Evolutionary conservation across 2,888 invertebrate species (phyloP).

Genomic region (Apodemia duryi): DNA sequence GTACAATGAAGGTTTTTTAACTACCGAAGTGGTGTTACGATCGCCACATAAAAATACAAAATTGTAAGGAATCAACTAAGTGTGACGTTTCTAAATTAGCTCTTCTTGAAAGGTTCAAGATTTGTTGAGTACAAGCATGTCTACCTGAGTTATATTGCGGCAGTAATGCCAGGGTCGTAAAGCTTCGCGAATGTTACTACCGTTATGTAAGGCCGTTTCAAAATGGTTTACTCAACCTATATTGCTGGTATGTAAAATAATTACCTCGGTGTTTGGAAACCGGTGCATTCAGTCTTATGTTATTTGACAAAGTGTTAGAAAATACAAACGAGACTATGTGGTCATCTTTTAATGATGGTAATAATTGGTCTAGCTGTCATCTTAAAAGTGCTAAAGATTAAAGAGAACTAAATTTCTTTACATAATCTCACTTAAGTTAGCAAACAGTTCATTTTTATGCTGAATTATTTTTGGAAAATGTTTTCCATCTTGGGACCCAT

Average conservation of each 20-base stretch:
- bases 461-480: no score
- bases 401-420: no score
- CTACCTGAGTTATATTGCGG: conserved; percentile 5
- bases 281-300: conserved; percentile 19
- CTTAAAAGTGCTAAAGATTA: not conserved
- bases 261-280: conserved; percentile 49
- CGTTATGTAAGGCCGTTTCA: conserved; percentile 54
- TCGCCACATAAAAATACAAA: not conserved
- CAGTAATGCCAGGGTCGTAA: conserved; percentile 24
- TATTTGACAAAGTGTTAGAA: conserved; percentile 15
- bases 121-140: conserved; percentile 15
- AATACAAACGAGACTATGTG: not conserved
- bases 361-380: not conserved
- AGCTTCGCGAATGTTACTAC: conserved; percentile 37
- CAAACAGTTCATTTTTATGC: no score
- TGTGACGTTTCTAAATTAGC: not conserved
- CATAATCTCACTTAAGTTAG: no score
- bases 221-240: conserved; percentile 57
- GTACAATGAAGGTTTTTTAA: not conserved
- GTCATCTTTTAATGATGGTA: not conserved
- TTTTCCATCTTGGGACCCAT: no score
- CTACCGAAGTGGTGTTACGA: not conserved
- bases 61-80: not conserved
- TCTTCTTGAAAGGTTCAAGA: conserved; percentile 4
- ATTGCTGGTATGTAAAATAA: conserved; percentile 40